Conservation (phyloP, 2,888 invertebrate species). For the Timema cristinae region DNA sequence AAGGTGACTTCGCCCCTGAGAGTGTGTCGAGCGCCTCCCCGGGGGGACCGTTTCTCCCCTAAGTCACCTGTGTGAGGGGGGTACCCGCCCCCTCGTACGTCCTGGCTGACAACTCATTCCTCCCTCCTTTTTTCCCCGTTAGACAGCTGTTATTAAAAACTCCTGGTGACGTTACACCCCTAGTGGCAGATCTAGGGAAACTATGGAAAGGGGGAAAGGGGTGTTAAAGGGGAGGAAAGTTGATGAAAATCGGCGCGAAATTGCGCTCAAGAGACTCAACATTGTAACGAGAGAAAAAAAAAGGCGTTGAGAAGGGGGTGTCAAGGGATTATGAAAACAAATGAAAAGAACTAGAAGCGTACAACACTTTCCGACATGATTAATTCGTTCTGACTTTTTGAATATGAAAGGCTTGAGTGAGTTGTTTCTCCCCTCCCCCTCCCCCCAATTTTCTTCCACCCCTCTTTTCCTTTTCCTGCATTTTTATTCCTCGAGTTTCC, state of each 20-base stretch:
- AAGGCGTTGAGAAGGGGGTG: not conserved
- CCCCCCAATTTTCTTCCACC: too few species aligned
- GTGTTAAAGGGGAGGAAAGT: not conserved
- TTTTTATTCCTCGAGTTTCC: too few species aligned
- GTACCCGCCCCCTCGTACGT: too few species aligned
- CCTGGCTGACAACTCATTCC: too few species aligned
- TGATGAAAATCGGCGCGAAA: constrained; percentile 22
- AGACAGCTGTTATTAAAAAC: too few species aligned
- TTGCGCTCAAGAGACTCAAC: constrained; percentile 25
- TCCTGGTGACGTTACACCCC: not conserved
- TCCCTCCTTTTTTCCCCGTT: too few species aligned
- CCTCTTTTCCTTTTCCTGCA: too few species aligned
- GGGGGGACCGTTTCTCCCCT: too few species aligned
- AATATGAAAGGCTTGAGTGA: constrained; percentile 20
- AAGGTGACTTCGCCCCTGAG: too few species aligned
- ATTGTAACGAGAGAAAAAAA: not conserved
- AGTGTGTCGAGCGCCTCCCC: too few species aligned
- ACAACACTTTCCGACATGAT: constrained; percentile 16
- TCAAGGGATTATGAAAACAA: constrained; percentile 15
- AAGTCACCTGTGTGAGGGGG: too few species aligned
- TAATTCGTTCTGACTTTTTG: constrained; percentile 25
- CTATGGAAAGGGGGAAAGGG: not conserved
- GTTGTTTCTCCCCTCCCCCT: too few species aligned
- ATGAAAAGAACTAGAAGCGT: not conserved
- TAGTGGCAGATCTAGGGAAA: constrained; percentile 1